Percentiles rank a stretch among this genome's conserved stretches.
phyloP scores from a whole-genome alignment of 2,888 invertebrate species.

The Nomada ruficornis region DNA sequence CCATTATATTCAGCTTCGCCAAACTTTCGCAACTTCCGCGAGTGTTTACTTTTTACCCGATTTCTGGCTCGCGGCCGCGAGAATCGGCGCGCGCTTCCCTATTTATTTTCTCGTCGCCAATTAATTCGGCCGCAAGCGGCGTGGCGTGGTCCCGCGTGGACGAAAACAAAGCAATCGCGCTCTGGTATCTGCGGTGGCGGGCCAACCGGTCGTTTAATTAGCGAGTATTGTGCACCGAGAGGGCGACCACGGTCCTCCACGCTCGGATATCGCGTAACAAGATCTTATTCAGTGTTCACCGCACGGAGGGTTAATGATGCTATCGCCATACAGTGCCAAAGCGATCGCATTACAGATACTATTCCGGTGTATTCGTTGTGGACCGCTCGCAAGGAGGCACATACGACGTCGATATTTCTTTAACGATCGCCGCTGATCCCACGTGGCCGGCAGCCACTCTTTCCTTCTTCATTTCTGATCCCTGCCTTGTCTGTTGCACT shows the following conservation, averaged over 20 bases:
- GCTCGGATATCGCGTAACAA: slow-evolving; percentile 83
- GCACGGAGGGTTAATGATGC: slow-evolving; percentile 83
- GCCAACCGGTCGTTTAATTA: slow-evolving; percentile 82
- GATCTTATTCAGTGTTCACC: slow-evolving; percentile 82
- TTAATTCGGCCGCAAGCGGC: slow-evolving; percentile 79
- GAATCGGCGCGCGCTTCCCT: slow-evolving; percentile 56
- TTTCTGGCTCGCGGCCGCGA: slow-evolving; percentile 39
- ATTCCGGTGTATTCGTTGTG: slow-evolving; percentile 70
- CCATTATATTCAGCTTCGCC: neutral
- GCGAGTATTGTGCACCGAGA: slow-evolving; percentile 81
- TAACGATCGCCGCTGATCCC: slow-evolving; percentile 72
- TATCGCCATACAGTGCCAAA: slow-evolving; percentile 84
- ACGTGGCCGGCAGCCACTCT: slow-evolving; percentile 59
- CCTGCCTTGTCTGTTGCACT: neutral
- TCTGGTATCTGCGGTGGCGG: slow-evolving; percentile 80
- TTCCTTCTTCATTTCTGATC: neutral
- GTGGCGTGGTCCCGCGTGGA: slow-evolving; percentile 73
- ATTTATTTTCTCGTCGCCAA: slow-evolving; percentile 77
- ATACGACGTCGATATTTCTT: slow-evolving; percentile 78
- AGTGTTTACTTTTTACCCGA: neutral
- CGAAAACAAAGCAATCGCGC: slow-evolving; percentile 84
- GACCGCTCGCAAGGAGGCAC: slow-evolving; percentile 67
- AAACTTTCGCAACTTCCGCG: neutral
- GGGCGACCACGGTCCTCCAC: slow-evolving; percentile 70
- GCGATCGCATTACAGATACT: slow-evolving; percentile 83